phyloP scores from a whole-genome alignment of 2,888 invertebrate genomes.

The Augochlorella aurata region DNA sequence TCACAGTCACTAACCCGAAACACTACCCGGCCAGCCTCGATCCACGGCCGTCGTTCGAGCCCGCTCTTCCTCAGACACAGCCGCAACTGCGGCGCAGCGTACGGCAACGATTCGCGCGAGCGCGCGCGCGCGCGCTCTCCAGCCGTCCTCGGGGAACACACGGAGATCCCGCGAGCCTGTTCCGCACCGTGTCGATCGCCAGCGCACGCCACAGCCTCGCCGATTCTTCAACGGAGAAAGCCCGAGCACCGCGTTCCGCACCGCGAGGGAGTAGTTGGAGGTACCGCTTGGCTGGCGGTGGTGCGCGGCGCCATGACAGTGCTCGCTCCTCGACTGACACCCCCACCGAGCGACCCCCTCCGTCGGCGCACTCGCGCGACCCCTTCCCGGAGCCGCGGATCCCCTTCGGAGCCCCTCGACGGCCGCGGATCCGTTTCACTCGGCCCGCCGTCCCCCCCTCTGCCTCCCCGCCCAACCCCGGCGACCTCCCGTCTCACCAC shows the following conservation, averaged over 20 bases:
- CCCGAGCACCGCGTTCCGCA: slow-evolving; percentile 67
- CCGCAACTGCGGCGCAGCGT: slow-evolving; percentile 35
- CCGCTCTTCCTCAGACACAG: slow-evolving; percentile 43
- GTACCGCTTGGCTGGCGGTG: slow-evolving; percentile 75
- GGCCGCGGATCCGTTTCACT: slow-evolving; percentile 51
- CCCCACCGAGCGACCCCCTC: slow-evolving; percentile 65
- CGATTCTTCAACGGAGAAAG: slow-evolving; percentile 67
- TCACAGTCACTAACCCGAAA: not conserved
- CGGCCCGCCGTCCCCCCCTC: slow-evolving; percentile 23
- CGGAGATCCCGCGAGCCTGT: too few species aligned
- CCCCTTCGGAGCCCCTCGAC: slow-evolving; percentile 53
- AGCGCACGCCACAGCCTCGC: not conserved
- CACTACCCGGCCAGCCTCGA: not conserved
- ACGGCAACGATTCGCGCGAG: slow-evolving; percentile 36
- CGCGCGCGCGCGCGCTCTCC: not conserved
- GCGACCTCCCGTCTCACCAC: slow-evolving; percentile 44
- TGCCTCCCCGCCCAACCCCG: too few species aligned
- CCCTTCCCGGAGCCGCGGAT: slow-evolving; percentile 21
- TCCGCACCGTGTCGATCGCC: too few species aligned
- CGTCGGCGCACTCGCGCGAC: slow-evolving; percentile 43
- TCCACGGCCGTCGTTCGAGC: slow-evolving; percentile 6
- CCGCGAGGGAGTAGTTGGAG: slow-evolving; percentile 64
- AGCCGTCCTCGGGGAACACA: too few species aligned
- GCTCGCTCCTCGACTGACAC: slow-evolving; percentile 52
- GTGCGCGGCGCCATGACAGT: slow-evolving; percentile 81